Evolutionary conservation across 1,140 invertebrate species (phyloP).

Genomic region (Drosophila asahinai): DNA sequence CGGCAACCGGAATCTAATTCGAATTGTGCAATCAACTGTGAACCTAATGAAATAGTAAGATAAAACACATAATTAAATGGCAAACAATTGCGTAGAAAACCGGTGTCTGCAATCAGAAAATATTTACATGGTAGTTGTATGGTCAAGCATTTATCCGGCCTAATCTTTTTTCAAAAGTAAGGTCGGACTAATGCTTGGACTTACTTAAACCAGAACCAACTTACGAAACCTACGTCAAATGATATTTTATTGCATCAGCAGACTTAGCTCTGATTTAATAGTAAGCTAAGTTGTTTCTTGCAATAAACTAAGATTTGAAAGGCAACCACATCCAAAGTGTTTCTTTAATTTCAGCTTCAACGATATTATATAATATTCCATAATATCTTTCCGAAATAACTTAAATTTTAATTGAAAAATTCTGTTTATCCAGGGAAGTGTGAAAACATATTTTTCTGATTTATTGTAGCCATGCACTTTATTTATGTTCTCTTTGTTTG

Average conservation of each 20-base stretch:
- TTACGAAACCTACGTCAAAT: background rate
- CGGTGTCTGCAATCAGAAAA: slow-evolving; percentile 7
- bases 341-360: background rate
- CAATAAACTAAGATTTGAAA: background rate
- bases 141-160: slow-evolving; percentile 17
- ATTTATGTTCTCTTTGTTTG: slow-evolving; percentile 26
- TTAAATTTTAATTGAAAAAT: slow-evolving; percentile 37
- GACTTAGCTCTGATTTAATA: slow-evolving; percentile 10
- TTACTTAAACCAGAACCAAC: background rate
- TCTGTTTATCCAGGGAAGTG: background rate
- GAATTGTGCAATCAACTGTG: slow-evolving; percentile 54
- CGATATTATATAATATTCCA: background rate
- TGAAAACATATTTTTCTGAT: slow-evolving; percentile 34
- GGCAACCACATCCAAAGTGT: background rate
- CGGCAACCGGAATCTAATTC: slow-evolving; percentile 27
- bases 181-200: slow-evolving; percentile 37
- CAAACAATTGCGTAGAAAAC: slow-evolving; percentile 48
- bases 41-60: slow-evolving; percentile 66
- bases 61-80: slow-evolving; percentile 70
- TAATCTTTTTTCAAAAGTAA: slow-evolving; percentile 15
- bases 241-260: slow-evolving; percentile 32
- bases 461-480: slow-evolving; percentile 23
- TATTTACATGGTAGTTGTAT: slow-evolving; percentile 19
- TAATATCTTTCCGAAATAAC: background rate
- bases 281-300: slow-evolving; percentile 20